Evolutionary conservation across 1,140 invertebrate species (phyloP).

Genomic region (Plectrocnemia conspersa): DNA sequence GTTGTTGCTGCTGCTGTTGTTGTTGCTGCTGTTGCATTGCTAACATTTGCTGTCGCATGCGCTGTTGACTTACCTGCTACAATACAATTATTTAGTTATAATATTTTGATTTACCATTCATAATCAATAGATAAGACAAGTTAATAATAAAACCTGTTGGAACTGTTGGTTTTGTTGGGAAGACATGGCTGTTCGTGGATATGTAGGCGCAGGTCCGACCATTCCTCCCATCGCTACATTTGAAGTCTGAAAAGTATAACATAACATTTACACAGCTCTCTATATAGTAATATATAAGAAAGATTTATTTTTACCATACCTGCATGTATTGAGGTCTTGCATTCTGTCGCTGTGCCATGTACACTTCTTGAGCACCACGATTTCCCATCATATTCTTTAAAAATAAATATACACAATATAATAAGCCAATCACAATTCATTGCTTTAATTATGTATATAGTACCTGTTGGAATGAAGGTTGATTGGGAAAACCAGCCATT

Average conservation of each 20-base stretch:
- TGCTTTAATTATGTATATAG: conserved; percentile 12
- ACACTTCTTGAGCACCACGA: conserved; percentile 46
- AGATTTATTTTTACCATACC: too few species aligned
- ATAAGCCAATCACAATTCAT: not conserved
- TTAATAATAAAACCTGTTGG: conserved; percentile 47
- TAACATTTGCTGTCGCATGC: conserved; percentile 57
- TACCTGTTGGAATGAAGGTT: conserved; percentile 51
- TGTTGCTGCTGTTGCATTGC: conserved; percentile 53
- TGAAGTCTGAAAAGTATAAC: conserved; percentile 48
- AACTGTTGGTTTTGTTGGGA: conserved; percentile 59
- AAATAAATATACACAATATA: conserved; percentile 3
- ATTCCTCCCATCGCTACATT: conserved; percentile 66
- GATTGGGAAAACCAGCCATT: conserved; percentile 52
- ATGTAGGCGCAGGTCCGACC: conserved; percentile 59
- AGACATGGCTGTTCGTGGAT: conserved; percentile 48
- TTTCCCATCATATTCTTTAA: conserved; percentile 49
- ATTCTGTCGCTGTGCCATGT: conserved; percentile 48
- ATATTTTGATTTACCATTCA: conserved; percentile 35
- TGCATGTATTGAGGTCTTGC: conserved; percentile 52
- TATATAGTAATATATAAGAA: too few species aligned
- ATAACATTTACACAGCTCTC: conserved; percentile 13
- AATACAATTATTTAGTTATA: conserved; percentile 9
- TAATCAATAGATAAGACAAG: not conserved
- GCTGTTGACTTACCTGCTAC: conserved; percentile 38
- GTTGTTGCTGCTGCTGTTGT: conserved; percentile 43